Conservation (phyloP, 2,888 invertebrate genomes). For the Nomada fabriciana region DNA sequence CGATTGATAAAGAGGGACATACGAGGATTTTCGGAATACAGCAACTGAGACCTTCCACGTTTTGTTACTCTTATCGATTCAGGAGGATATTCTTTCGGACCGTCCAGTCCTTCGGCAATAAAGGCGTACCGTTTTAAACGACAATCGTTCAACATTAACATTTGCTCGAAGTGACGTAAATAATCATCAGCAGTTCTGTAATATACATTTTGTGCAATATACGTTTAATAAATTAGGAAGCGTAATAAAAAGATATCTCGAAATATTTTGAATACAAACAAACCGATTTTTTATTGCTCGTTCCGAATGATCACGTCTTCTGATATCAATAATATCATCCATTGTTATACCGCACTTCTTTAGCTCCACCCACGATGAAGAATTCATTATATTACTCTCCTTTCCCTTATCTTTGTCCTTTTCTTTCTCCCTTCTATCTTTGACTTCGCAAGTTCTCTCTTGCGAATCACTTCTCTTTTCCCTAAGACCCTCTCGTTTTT, state of each 20-base stretch:
- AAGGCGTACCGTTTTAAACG: slow-evolving; percentile 75
- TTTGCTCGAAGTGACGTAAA: slow-evolving; percentile 77
- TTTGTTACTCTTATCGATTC: slow-evolving; percentile 79
- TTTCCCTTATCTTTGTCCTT: slow-evolving; percentile 72
- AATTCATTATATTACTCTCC: slow-evolving; percentile 73
- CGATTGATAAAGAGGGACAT: slow-evolving; percentile 75
- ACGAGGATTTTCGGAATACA: slow-evolving; percentile 81
- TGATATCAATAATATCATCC: slow-evolving; percentile 72
- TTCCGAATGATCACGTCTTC: slow-evolving; percentile 67
- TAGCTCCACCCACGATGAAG: slow-evolving; percentile 77
- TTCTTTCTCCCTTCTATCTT: slow-evolving; percentile 69
- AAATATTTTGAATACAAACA: neutral
- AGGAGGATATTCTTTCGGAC: slow-evolving; percentile 80
- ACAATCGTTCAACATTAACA: slow-evolving; percentile 79
- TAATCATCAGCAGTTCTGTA: slow-evolving; percentile 80
- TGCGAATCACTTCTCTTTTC: slow-evolving; percentile 64
- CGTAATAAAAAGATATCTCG: neutral
- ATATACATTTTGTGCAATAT: slow-evolving; percentile 14
- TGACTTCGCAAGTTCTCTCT: slow-evolving; percentile 61
- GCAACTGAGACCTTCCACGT: slow-evolving; percentile 71
- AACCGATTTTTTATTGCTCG: slow-evolving; percentile 75
- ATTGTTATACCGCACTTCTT: slow-evolving; percentile 71
- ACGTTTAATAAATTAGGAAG: neutral
- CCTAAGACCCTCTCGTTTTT: slow-evolving; percentile 57
- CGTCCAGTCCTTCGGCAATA: slow-evolving; percentile 75